Conservation (phyloP, 1,140 invertebrate genomes). For the Agrypnia vestita region DNA sequence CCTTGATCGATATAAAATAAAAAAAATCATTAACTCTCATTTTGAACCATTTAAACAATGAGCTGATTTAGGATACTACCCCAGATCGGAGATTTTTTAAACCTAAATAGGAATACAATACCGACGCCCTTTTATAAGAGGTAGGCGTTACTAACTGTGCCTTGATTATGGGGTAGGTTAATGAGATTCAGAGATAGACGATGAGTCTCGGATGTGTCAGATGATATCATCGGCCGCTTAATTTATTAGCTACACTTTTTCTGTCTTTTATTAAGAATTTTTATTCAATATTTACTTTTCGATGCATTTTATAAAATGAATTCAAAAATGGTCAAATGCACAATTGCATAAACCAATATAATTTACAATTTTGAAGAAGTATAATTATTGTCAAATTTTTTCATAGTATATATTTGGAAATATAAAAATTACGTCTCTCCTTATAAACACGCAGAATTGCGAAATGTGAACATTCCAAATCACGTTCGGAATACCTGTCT, state of each 20-base stretch:
- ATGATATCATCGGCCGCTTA: not conserved
- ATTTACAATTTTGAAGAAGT: no score
- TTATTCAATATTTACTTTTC: not conserved
- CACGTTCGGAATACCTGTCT: no score
- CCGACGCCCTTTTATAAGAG: slow-evolving; percentile 46
- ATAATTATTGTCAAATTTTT: no score
- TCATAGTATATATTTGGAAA: no score
- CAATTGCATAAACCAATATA: no score
- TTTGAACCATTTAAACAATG: not conserved
- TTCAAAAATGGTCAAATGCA: no score
- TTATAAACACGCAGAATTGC: no score
- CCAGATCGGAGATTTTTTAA: not conserved
- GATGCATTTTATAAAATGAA: not conserved
- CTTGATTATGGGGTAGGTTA: slow-evolving; percentile 57
- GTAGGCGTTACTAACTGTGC: slow-evolving; percentile 50
- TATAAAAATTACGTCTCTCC: no score
- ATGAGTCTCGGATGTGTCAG: slow-evolving; percentile 18
- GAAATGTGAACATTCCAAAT: no score
- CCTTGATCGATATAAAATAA: not conserved
- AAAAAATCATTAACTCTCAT: not conserved
- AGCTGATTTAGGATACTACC: not conserved
- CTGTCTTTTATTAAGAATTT: not conserved
- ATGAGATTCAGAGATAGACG: slow-evolving; percentile 58
- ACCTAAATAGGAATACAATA: slow-evolving; percentile 30
- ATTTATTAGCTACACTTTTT: not conserved